Conservation (phyloP, 2,797 vertebrate genomes). For the Enteromius radiatus region DNA sequence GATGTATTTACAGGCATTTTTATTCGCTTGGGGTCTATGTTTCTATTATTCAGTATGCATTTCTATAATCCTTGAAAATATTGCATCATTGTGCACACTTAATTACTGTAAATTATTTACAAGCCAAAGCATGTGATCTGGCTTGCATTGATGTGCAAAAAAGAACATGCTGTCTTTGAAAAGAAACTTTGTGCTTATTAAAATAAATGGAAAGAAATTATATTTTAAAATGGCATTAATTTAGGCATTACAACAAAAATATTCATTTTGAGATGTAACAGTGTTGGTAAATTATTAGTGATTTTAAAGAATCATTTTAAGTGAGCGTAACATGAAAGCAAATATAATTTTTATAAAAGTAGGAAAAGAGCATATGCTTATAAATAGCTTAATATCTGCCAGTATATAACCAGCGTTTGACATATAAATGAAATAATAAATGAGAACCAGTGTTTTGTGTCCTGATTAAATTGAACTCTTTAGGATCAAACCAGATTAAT, state of each 20-base stretch:
- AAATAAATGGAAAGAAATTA: neutral
- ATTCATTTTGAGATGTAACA: neutral
- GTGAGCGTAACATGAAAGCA: neutral
- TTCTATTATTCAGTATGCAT: neutral
- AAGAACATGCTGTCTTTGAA: neutral
- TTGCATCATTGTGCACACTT: constrained; percentile 3
- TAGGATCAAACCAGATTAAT: constrained; percentile 18
- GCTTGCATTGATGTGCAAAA: constrained; percentile 8
- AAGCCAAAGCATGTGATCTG: constrained; percentile 3
- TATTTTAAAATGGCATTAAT: neutral
- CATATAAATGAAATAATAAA: neutral
- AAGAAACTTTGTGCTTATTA: neutral
- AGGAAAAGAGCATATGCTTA: neutral
- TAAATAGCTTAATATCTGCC: neutral
- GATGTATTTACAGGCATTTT: neutral
- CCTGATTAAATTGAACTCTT: neutral
- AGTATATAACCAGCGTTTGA: neutral
- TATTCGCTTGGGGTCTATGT: neutral
- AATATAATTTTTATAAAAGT: neutral
- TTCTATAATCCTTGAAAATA: neutral
- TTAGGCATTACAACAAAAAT: neutral
- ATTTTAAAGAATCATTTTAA: neutral
- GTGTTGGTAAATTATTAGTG: neutral
- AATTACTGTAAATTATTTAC: constrained; percentile 3
- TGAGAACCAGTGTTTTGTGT: neutral